phyloP scores from a whole-genome alignment of 2,797 vertebrate species.

The Lepidocolaptes lacrymiger region DNA sequence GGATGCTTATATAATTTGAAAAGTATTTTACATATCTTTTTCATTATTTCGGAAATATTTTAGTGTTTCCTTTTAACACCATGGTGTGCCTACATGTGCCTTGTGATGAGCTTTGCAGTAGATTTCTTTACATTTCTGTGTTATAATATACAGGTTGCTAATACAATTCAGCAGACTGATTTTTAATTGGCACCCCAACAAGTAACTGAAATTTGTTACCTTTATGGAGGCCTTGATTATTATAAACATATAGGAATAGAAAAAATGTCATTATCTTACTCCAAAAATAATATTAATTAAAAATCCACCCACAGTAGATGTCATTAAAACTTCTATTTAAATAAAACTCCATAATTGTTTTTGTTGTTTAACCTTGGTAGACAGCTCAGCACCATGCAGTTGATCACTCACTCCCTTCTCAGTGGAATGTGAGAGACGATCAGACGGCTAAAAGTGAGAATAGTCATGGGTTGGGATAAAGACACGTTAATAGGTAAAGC shows the following conservation, averaged over 20 bases:
- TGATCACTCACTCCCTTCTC: background rate
- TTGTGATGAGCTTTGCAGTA: background rate
- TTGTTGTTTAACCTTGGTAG: background rate
- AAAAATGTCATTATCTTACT: background rate
- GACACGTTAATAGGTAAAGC: background rate
- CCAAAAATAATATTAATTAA: background rate
- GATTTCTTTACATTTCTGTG: background rate
- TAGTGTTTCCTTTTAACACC: background rate
- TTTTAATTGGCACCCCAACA: background rate
- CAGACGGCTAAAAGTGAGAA: background rate
- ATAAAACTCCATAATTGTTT: background rate
- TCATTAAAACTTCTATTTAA: background rate
- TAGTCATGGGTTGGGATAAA: background rate
- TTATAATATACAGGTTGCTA: background rate
- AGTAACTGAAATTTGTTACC: background rate
- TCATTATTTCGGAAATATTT: background rate
- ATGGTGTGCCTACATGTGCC: background rate
- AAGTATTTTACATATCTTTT: background rate
- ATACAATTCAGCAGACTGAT: background rate
- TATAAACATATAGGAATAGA: background rate
- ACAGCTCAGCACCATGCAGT: background rate
- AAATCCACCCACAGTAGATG: accelerated
- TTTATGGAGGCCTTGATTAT: background rate
- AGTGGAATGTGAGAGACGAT: background rate
- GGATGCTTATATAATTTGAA: background rate